Evolutionary conservation across 2,888 invertebrate species (phyloP).

Genomic region (Euclidia mi): DNA sequence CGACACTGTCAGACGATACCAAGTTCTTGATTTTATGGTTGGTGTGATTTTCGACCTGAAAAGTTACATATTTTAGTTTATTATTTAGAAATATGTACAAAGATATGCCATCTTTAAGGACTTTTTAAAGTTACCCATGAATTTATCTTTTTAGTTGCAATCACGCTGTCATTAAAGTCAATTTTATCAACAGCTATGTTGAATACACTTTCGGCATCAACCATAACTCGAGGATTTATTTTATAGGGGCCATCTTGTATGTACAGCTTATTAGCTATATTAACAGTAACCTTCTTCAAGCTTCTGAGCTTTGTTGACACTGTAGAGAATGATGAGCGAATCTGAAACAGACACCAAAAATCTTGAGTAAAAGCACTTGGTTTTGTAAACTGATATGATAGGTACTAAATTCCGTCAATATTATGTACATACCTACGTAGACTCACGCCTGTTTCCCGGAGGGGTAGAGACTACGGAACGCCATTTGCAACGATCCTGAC

Average conservation of each 20-base stretch:
- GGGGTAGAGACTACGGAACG: no score
- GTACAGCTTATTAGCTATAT: slow-evolving; percentile 94
- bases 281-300: slow-evolving; percentile 90
- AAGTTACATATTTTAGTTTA: neutral
- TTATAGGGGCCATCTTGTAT: slow-evolving; percentile 86
- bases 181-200: slow-evolving; percentile 91
- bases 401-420: no score
- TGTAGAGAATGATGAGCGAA: slow-evolving; percentile 76
- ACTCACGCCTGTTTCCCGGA: no score
- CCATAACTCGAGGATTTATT: slow-evolving; percentile 88
- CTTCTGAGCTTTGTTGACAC: slow-evolving; percentile 71
- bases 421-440: no score
- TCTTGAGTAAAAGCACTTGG: no score
- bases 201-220: slow-evolving; percentile 91
- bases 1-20: slow-evolving; percentile 90
- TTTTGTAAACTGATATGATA: no score
- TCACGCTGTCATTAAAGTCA: slow-evolving; percentile 88
- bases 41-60: slow-evolving; percentile 92
- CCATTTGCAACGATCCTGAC: no score
- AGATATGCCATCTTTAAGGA: no score
- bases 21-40: slow-evolving; percentile 95
- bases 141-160: slow-evolving; percentile 92
- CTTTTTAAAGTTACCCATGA: slow-evolving; percentile 89
- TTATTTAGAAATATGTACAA: neutral
- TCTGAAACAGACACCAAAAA: slow-evolving; percentile 74